Evolutionary conservation across 1,140 invertebrate species (phyloP).

Genomic region (Aleiodes sp.): DNA sequence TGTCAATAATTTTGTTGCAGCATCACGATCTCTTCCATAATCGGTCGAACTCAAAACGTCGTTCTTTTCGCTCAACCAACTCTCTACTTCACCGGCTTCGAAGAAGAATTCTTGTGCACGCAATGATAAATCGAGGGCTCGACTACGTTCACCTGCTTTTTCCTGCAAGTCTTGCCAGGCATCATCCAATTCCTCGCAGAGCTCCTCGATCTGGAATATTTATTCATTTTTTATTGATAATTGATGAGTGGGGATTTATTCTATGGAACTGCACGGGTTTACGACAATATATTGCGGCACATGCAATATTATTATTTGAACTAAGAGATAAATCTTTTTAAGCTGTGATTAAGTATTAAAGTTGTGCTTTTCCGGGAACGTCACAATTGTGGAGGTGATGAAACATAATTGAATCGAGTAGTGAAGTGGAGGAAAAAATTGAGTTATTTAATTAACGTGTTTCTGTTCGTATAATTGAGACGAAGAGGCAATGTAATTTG

Average conservation of each 20-base stretch:
- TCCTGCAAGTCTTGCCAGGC: conserved; percentile 78
- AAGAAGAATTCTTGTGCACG: conserved; percentile 91
- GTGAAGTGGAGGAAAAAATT: too few relatives aligned
- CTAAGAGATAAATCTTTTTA: background rate
- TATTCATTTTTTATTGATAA: background rate
- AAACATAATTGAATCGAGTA: too few relatives aligned
- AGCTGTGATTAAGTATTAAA: conserved; percentile 3
- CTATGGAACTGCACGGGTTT: too few relatives aligned
- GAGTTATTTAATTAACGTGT: too few relatives aligned
- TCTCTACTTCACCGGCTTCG: conserved; percentile 91
- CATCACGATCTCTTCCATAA: conserved; percentile 87
- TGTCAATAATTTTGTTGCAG: conserved; percentile 89
- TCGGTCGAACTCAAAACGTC: conserved; percentile 83
- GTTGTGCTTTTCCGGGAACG: background rate
- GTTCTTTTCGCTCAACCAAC: conserved; percentile 90
- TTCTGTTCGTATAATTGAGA: too few relatives aligned
- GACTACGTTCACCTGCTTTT: conserved; percentile 76
- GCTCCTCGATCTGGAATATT: conserved; percentile 68
- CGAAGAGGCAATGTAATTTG: too few relatives aligned
- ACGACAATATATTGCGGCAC: too few relatives aligned
- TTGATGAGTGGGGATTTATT: too few relatives aligned
- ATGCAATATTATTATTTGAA: conserved; percentile 1
- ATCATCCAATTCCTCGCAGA: conserved; percentile 72
- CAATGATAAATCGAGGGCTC: conserved; percentile 84
- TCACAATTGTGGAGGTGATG: background rate